Conservation (phyloP, 2,113 vertebrate species). For the Galeopterus variegatus region DNA sequence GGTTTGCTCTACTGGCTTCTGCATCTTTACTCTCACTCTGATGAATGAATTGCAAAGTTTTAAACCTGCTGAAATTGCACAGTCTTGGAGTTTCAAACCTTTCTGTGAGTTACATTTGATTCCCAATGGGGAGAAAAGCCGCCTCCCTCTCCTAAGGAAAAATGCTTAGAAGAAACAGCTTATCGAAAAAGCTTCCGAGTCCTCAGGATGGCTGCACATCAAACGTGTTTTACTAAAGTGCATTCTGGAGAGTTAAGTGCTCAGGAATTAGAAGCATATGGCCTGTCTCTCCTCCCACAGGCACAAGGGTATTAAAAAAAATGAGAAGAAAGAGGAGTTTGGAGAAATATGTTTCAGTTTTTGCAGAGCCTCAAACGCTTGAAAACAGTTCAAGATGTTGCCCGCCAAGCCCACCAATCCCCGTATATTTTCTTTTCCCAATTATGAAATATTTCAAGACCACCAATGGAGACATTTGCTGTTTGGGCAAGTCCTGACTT, state of each 20-base stretch:
- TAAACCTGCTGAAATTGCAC: background rate
- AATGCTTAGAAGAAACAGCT: background rate
- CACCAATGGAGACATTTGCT: background rate
- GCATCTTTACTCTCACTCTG: fast-evolving
- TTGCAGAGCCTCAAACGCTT: background rate
- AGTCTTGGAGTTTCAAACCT: fast-evolving
- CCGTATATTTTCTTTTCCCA: background rate
- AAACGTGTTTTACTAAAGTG: fast-evolving
- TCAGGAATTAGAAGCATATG: constrained; percentile 22
- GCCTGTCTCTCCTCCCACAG: background rate
- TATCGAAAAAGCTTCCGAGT: background rate
- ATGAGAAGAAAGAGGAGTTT: background rate
- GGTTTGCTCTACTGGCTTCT: fast-evolving
- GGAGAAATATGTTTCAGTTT: background rate
- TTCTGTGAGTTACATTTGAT: background rate
- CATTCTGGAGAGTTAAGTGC: background rate
- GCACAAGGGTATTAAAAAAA: background rate
- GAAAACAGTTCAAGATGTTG: constrained; percentile 62
- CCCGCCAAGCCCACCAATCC: fast-evolving
- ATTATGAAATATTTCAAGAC: background rate
- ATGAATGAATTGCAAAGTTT: background rate
- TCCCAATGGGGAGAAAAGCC: background rate
- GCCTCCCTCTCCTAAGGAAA: background rate
- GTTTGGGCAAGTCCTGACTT: constrained; percentile 67
- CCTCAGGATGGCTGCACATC: background rate